Evolutionary conservation across 2,797 vertebrate genomes (phyloP), one percentile per base, ranked within the genome.

Genomic region (Hafferia zeledoni): DNA sequence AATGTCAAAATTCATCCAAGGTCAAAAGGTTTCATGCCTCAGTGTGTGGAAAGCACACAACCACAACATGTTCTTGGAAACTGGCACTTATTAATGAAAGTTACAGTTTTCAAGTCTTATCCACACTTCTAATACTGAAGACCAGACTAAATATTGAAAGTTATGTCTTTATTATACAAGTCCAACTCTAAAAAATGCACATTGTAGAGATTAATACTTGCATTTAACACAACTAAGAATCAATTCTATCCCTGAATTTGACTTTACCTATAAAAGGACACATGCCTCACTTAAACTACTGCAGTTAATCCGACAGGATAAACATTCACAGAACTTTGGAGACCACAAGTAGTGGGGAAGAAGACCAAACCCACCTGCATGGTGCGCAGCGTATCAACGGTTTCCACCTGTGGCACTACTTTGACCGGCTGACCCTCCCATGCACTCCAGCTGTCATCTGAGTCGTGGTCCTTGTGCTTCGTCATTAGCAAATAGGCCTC

Each of bases 391-490:
- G 99, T 99, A 92, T 99, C 99, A 23, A 98, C 98, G 0, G 99
- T 99, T 97, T 99, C 99, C 96, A 98, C 98, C 87, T 99, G 99
- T 30, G 99, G 99, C 76, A 99, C 98, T 13, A 99, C 96, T 98
- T 99, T 99, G 91, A 99, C 95, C 0, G 97, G 96, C 39, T 97
- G 97, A 11, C 98, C 98, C 2, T 98, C 98, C 99, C 99, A 99
- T 0, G 93, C 80, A 39, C 97, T 97, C 99, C 99, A 99, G 81
- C 97, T 94, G 37, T 98, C 97, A 25, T 97, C 97, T 2, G 83
- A 39, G 4, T 96, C 95, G 8, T 87, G 89, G 59, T 98, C 98
- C 41, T 98, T 98, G 25, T 98, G 98, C 90, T 99, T 99, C 96
- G 98, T 99, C 97, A 99, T 99, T 8, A 99, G 98, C 69, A 99